phyloP scores from a whole-genome alignment of 2,888 invertebrate species.

The Agrilus cyanescens region DNA sequence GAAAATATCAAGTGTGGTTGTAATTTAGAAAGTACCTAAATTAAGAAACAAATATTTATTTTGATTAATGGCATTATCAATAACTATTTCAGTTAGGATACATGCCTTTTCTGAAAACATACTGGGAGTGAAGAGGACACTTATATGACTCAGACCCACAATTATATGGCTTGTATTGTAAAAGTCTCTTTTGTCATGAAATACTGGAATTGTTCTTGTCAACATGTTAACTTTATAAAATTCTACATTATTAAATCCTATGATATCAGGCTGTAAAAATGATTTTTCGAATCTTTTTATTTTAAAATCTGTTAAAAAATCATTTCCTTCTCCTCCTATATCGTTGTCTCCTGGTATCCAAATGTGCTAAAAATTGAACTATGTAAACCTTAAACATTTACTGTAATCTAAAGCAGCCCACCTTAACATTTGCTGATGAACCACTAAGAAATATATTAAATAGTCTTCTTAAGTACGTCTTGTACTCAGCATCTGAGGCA shows the following conservation, averaged over 20 bases:
- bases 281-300: constrained; percentile 58
- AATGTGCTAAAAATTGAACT: constrained; percentile 47
- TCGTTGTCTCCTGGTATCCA: constrained; percentile 96
- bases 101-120: constrained; percentile 41
- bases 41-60: constrained; percentile 7
- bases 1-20: constrained; percentile 59
- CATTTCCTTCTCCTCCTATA: constrained; percentile 81
- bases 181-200: constrained; percentile 35
- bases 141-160: constrained; percentile 65
- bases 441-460: constrained; percentile 45
- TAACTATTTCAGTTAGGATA: constrained; percentile 1
- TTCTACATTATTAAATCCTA: constrained; percentile 48
- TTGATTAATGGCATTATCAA: constrained; percentile 1
- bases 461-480: constrained; percentile 64
- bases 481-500: constrained; percentile 55
- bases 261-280: constrained; percentile 57
- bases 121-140: constrained; percentile 44
- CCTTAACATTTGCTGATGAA: constrained; percentile 28
- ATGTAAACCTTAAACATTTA: constrained; percentile 3
- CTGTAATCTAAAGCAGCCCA: constrained; percentile 14
- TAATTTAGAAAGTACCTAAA: constrained; percentile 48
- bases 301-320: constrained; percentile 57
- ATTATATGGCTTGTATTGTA: constrained; percentile 38
- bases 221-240: constrained; percentile 67
- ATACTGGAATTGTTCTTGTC: constrained; percentile 48